A percentile compares a stretch with the other conserved stretches of the same genome.
These are phyloP conservation scores for Aspidiotus rigidus DNA, from an alignment of 2,888 invertebrate species.

Conservation along the genomic window DNA sequence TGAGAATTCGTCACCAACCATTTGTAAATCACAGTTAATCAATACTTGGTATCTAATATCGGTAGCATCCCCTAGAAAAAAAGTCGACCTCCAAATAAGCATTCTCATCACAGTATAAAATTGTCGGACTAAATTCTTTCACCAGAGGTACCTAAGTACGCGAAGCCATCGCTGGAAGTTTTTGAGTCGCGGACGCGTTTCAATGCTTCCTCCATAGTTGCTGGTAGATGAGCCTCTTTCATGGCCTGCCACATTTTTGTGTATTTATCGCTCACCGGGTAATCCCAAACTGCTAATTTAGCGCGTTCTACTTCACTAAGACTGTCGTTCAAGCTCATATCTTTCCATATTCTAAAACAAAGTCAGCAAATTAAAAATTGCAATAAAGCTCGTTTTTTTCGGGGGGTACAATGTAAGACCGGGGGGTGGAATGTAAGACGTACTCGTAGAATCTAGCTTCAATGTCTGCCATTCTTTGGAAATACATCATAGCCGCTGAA, in stretches of 20 bases:
- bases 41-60: constrained; percentile 73
- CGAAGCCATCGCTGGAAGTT: constrained; percentile 74
- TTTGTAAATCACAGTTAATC: constrained; percentile 78
- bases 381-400: too few relatives aligned
- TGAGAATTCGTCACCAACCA: constrained; percentile 90
- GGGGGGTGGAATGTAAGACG: constrained; percentile 43
- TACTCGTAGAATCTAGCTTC: constrained; percentile 91
- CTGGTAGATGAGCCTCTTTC: constrained; percentile 73
- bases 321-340: constrained; percentile 92
- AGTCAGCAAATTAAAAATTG: background rate
- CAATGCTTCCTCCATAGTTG: constrained; percentile 68
- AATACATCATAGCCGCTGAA: constrained; percentile 85
- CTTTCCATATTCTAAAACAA: constrained; percentile 81
- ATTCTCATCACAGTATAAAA: too few relatives aligned
- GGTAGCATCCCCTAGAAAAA: constrained; percentile 78
- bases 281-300: constrained; percentile 95
- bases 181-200: constrained; percentile 57
- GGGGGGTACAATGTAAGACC: too few relatives aligned
- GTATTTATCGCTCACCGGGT: constrained; percentile 95
- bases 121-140: background rate
- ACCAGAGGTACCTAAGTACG: constrained; percentile 60
- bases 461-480: constrained; percentile 90
- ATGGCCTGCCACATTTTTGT: constrained; percentile 99
- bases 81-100: too few relatives aligned
- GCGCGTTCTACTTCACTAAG: constrained; percentile 80